A percentile compares a stretch with the other conserved stretches of the same genome.
phyloP scores from a whole-genome alignment of 2,113 vertebrate genomes.

The Astur gentilis region DNA sequence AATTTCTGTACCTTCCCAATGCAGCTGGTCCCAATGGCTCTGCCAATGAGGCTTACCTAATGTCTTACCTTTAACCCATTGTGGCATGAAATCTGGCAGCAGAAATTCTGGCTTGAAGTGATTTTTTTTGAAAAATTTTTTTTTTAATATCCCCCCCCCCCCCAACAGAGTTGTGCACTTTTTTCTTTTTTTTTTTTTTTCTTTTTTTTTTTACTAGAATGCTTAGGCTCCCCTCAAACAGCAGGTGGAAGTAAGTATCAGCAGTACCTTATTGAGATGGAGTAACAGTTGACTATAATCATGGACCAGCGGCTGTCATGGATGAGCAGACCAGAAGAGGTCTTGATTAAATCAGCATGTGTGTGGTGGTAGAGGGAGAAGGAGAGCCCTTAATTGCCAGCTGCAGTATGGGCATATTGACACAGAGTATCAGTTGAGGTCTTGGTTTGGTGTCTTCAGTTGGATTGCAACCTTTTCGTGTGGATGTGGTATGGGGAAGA shows the following conservation, averaged over 20 bases:
- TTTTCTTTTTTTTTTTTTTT: neutral
- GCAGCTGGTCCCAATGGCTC: neutral
- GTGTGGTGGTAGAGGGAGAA: neutral
- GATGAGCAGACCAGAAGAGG: neutral
- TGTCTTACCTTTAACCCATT: neutral
- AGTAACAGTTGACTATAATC: neutral
- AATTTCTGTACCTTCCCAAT: neutral
- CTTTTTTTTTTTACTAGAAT: too few relatives aligned
- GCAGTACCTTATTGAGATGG: neutral
- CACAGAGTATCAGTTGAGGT: neutral
- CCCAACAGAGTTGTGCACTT: neutral
- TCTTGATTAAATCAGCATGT: neutral
- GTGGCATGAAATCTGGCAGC: neutral
- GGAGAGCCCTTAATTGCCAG: neutral
- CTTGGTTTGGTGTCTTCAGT: neutral
- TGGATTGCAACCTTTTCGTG: neutral
- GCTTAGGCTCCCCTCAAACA: neutral
- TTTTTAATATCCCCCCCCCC: too few relatives aligned
- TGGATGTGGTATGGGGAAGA: neutral
- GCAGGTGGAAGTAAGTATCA: neutral
- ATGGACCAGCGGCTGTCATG: neutral
- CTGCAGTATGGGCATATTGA: neutral
- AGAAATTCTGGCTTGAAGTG: neutral
- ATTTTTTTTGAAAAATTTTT: neutral
- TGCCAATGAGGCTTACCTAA: neutral